phyloP scores from a whole-genome alignment of 2,888 invertebrate genomes.

The Tuberolachnus salignus region DNA sequence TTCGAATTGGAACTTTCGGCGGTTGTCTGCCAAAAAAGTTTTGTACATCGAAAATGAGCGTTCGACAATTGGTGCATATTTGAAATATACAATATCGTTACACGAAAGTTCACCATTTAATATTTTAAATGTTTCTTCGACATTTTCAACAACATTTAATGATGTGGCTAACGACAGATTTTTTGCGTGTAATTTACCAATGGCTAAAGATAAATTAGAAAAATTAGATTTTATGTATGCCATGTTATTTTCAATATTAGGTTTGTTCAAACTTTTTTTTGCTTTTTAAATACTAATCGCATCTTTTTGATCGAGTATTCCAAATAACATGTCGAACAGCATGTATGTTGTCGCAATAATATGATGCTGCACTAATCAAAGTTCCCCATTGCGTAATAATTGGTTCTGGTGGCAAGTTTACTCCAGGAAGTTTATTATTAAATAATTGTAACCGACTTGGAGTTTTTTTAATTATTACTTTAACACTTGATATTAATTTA shows the following conservation, averaged over 20 bases:
- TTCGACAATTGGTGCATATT: not conserved
- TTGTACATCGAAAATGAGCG: not conserved
- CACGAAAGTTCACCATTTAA: not conserved
- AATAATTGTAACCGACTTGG: not conserved
- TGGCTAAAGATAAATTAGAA: constrained; percentile 6
- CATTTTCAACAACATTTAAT: constrained; percentile 14
- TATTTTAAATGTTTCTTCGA: not conserved
- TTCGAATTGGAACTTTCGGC: no score
- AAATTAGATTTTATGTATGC: constrained; percentile 4
- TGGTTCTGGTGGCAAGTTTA: not conserved
- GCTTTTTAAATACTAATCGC: no score
- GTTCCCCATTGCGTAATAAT: no score
- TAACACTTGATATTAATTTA: not conserved
- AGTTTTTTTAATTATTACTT: not conserved
- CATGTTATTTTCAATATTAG: no score
- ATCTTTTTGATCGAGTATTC: constrained; percentile 6
- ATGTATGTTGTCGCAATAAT: not conserved
- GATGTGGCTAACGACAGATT: not conserved
- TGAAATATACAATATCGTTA: not conserved
- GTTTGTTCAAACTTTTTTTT: constrained; percentile 6
- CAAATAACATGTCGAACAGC: not conserved
- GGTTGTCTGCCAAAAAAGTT: no score
- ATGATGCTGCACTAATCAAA: not conserved
- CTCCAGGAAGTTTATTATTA: not conserved
- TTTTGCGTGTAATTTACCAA: constrained; percentile 10